Percentiles rank a stretch among this genome's conserved stretches.
These are phyloP conservation scores for Cyprinodon diabolis DNA, from an alignment of 2,797 vertebrate genomes.

Conservation along the genomic window DNA sequence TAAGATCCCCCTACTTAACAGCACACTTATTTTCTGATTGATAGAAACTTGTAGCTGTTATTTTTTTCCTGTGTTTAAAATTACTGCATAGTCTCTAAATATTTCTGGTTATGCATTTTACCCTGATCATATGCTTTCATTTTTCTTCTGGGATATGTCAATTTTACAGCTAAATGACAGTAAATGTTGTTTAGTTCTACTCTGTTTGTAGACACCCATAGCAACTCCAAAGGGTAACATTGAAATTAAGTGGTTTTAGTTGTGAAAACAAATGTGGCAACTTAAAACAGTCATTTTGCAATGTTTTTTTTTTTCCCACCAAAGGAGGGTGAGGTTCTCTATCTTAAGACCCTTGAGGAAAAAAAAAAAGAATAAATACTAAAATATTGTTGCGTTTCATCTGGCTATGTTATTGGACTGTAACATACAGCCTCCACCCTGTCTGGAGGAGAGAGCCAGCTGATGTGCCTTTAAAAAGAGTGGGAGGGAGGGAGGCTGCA, in stretches of 20 bases:
- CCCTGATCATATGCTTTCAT: too few species aligned
- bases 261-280: neutral
- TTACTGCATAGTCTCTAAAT: too few species aligned
- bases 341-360: neutral
- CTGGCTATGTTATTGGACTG: neutral
- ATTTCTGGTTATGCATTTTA: too few species aligned
- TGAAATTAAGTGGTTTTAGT: neutral
- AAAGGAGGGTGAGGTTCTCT: too few species aligned
- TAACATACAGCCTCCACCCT: constrained; percentile 17
- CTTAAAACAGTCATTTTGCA: neutral
- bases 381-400: neutral
- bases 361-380: neutral
- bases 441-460: neutral
- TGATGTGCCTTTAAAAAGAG: constrained; percentile 65
- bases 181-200: too few species aligned
- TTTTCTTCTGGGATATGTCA: too few species aligned
- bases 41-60: too few species aligned
- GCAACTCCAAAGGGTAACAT: neutral
- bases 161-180: too few species aligned
- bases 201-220: neutral
- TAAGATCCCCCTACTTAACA: too few species aligned
- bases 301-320: neutral
- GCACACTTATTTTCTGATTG: too few species aligned
- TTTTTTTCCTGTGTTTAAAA: too few species aligned
- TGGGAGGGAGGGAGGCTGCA: constrained; percentile 33